These are phyloP conservation scores for Parascotia fuliginaria DNA, from an alignment of 2,888 invertebrate species.

Conservation along the genomic window DNA sequence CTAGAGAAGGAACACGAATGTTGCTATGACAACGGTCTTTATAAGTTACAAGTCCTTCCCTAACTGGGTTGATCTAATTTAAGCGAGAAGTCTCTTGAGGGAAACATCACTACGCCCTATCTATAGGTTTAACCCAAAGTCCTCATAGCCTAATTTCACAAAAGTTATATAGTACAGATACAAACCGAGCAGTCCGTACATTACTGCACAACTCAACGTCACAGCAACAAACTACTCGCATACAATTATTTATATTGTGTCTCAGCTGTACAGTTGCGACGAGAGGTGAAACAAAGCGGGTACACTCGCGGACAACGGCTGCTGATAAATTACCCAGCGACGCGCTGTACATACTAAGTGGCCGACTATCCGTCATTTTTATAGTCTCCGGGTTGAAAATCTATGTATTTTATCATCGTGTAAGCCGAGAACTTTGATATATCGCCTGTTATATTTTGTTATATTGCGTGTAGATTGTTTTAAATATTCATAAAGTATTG, in stretches of 20 bases:
- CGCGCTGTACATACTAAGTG: conserved; percentile 38
- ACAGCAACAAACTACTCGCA: conserved; percentile 18
- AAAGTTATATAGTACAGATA: conserved; percentile 2
- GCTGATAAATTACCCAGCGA: conserved; percentile 40
- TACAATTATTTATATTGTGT: conserved; percentile 37
- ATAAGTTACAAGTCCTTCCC: too few relatives aligned
- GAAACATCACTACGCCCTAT: too few relatives aligned
- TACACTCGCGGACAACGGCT: conserved; percentile 25
- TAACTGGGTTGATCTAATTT: too few relatives aligned
- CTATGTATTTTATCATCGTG: conserved; percentile 41
- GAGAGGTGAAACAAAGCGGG: conserved; percentile 29
- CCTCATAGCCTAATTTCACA: not conserved
- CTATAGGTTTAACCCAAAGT: too few relatives aligned
- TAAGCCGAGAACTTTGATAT: conserved; percentile 32
- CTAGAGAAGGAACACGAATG: too few relatives aligned
- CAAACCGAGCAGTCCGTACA: not conserved
- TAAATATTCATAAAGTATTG: too few relatives aligned
- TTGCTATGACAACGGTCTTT: too few relatives aligned
- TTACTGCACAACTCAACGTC: conserved; percentile 20
- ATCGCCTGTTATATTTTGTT: conserved; percentile 29
- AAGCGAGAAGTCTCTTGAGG: too few relatives aligned
- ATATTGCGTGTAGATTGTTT: conserved; percentile 22
- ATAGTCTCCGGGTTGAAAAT: conserved; percentile 32
- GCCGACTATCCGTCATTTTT: conserved; percentile 36
- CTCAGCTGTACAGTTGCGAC: conserved; percentile 18